phyloP scores from a whole-genome alignment of 2,888 invertebrate species.

The Chalcis sispes region DNA sequence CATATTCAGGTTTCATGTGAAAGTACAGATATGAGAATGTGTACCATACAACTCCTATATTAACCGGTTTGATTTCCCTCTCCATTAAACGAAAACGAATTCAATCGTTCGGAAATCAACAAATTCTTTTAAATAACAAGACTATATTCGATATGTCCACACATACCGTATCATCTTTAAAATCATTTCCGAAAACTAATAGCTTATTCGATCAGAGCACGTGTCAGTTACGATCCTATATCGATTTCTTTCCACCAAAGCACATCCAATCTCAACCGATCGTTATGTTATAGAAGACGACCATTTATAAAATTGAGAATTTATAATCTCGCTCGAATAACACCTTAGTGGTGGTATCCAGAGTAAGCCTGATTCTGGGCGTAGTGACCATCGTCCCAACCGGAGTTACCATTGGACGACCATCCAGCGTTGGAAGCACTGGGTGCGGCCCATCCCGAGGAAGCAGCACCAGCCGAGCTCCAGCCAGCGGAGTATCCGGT shows the following conservation, averaged over 20 bases:
- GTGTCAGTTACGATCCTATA: background rate
- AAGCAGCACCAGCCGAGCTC: conserved; percentile 59
- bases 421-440: conserved; percentile 60
- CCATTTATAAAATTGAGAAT: background rate
- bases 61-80: conserved; percentile 50
- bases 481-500: conserved; percentile 66
- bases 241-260: background rate
- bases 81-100: conserved; percentile 25
- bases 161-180: background rate
- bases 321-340: background rate
- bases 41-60: conserved; percentile 21
- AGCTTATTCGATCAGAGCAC: too few species aligned
- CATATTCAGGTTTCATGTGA: conserved; percentile 31
- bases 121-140: conserved; percentile 11
- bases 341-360: conserved; percentile 69
- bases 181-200: background rate
- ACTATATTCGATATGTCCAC: conserved; percentile 3
- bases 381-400: conserved; percentile 68
- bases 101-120: conserved; percentile 8
- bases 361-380: conserved; percentile 70
- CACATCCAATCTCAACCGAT: background rate
- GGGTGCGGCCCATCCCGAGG: conserved; percentile 56
- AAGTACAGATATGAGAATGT: conserved; percentile 28
- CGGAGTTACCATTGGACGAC: conserved; percentile 56
- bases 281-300: conserved; percentile 6